Evolutionary conservation across 2,113 vertebrate species (phyloP).

Genomic region (Sialia sialis): DNA sequence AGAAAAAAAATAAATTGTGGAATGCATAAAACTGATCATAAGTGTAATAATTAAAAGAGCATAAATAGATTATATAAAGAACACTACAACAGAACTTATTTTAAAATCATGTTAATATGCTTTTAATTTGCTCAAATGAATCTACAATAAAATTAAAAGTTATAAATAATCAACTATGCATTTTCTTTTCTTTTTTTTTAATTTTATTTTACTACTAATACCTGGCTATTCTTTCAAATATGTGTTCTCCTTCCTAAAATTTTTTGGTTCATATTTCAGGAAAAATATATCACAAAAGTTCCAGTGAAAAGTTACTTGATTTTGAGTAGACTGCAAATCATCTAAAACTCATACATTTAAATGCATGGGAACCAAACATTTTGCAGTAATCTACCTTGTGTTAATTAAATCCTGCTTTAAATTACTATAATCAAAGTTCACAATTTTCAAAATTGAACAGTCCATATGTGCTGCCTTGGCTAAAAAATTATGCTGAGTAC

Average conservation of each 20-base stretch:
- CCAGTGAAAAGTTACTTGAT: background rate
- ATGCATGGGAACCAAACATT: background rate
- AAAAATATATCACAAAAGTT: background rate
- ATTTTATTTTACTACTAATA: background rate
- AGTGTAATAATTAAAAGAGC: background rate
- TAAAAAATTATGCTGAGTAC: background rate
- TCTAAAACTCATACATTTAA: background rate
- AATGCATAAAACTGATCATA: background rate
- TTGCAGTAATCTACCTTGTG: background rate
- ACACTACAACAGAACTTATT: background rate
- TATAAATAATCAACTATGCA: background rate
- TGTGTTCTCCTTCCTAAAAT: background rate
- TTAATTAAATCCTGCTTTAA: background rate
- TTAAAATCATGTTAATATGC: background rate
- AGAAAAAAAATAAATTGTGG: background rate
- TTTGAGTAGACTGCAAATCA: background rate
- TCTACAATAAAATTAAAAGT: background rate
- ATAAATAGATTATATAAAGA: background rate
- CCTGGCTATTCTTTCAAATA: background rate
- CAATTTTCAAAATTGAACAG: background rate
- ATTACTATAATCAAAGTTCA: background rate
- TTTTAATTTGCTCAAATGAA: background rate
- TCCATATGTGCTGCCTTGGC: background rate
- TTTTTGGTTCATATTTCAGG: background rate
- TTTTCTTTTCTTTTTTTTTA: too few species aligned